A percentile compares a stretch with the other conserved stretches of the same genome.
Evolutionary conservation across 2,888 invertebrate species (phyloP).

Genomic region (Troglohyphantes excavatus): DNA sequence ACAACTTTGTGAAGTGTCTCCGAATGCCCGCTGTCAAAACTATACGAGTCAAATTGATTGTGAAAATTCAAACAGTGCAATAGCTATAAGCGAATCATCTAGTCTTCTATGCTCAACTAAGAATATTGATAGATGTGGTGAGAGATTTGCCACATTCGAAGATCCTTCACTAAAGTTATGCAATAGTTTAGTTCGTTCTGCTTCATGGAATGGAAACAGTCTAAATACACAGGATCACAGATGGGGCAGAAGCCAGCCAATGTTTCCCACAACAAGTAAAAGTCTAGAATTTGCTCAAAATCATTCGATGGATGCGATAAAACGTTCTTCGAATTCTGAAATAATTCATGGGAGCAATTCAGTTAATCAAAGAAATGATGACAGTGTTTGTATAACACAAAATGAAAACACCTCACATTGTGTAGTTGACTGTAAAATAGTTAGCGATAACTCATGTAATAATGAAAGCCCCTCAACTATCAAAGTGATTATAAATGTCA

Average conservation of each 20-base stretch:
- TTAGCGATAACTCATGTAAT: background rate
- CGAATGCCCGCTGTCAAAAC: background rate
- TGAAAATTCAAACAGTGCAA: too few relatives aligned
- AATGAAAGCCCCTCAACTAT: background rate
- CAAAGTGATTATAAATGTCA: slow-evolving; percentile 3
- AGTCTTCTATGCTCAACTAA: too few relatives aligned
- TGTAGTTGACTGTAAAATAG: slow-evolving; percentile 1
- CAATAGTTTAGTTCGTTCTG: background rate
- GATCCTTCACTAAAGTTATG: background rate
- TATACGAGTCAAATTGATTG: background rate
- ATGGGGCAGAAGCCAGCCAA: background rate
- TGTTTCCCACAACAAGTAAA: background rate
- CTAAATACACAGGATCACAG: background rate
- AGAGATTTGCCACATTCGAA: background rate
- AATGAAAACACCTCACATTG: background rate
- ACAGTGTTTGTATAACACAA: background rate
- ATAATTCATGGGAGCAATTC: background rate
- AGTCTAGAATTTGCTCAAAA: background rate
- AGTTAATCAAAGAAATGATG: background rate
- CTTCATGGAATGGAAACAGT: background rate
- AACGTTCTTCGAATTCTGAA: background rate
- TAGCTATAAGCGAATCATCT: too few relatives aligned
- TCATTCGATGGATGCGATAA: background rate
- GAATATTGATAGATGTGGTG: background rate
- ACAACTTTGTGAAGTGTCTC: background rate